Conservation (phyloP, 2,113 vertebrate species). For the Tachycineta bicolor region DNA sequence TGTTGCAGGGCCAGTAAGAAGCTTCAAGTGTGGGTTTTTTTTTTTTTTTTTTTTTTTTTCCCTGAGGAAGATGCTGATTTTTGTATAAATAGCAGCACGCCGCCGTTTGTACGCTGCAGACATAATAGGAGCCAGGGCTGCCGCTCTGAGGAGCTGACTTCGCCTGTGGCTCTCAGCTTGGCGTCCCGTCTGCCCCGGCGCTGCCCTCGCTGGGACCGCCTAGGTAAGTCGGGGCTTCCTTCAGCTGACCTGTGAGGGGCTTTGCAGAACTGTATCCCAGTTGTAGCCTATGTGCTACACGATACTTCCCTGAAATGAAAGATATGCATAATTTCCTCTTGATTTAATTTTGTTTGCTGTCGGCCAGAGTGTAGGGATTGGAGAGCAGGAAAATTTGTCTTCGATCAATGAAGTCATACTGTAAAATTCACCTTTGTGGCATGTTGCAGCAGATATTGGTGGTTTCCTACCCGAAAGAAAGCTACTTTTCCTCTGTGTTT, state of each 20-base stretch:
- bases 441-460: not conserved
- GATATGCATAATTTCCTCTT: not conserved
- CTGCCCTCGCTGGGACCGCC: not conserved
- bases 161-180: not conserved
- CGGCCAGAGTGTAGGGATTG: not conserved
- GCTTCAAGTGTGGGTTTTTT: not conserved
- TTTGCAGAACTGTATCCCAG: not conserved
- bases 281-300: not conserved
- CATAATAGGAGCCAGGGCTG: not conserved
- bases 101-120: not conserved
- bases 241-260: not conserved
- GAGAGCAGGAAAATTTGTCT: not conserved
- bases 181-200: not conserved
- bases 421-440: not conserved
- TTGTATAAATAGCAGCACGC: not conserved
- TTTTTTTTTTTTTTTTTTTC: not conserved
- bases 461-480: not conserved
- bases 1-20: not conserved
- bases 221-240: not conserved
- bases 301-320: not conserved
- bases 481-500: not conserved
- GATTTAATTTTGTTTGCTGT: not conserved
- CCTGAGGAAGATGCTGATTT: not conserved
- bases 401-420: not conserved
- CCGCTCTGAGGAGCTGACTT: not conserved